Evolutionary conservation across 2,888 invertebrate species (phyloP), one percentile per base, ranked within the genome.

Genomic region (Megamerina dolium): DNA sequence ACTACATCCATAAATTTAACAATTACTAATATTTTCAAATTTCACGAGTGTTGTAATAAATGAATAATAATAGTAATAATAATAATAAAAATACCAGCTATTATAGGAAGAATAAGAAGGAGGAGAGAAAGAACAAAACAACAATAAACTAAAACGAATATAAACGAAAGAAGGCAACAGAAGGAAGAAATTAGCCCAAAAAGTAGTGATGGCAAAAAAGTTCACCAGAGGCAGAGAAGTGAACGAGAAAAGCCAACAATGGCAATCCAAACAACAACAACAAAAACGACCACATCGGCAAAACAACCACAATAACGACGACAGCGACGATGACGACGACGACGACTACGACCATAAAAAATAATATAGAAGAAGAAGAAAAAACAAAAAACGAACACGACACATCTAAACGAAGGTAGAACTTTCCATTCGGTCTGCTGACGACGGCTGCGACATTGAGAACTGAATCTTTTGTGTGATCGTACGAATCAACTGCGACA

Each of bases 401-500:
- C 50, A 49, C 49, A 43, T 49, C 39, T 42, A 46, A 51, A 34
- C 52, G 52, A 53, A 52, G 53, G 55, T 54, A 51, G 59, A 61
- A 49, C 63, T 64, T 64, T 64, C 59, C 58, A 63, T 58, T 59
- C 48, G 56, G 58, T 50, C 55, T 51, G 53, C 50, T 52, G 37
- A 41, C 47, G 55, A 56, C 55, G 54, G 52, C 57, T 41, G 48
- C 59, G 63, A 51, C 64, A 64, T 64, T 64, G 58, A 59, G 57
- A 61, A 60, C 50, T 59, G 57, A 59, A 60, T 58, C 63, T 62
- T 61, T 66, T 51, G 59, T 56, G 58, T 53, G 65, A 65, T 65
- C 67, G 59, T 52, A 53, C 55, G 38, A 42, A 49, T 45, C 46
- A 43, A 34, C 31, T 32, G 29, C n/a, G 26, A 34, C 37, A 32